Conservation (phyloP, 2,113 vertebrate genomes). For the Phylloscopus trochilus region DNA sequence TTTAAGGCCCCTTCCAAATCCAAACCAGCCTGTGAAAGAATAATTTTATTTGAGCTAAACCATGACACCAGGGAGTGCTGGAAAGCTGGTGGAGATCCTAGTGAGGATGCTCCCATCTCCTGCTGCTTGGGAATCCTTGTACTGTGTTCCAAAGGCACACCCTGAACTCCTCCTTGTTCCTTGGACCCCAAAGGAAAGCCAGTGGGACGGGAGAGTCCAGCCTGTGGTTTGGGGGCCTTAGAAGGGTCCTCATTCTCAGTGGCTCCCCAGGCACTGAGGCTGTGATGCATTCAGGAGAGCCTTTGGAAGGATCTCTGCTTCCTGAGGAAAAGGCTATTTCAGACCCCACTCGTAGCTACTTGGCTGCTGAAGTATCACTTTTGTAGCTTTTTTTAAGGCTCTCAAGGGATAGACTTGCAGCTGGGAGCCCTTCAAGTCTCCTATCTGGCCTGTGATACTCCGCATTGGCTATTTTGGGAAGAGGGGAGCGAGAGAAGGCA, state of each 20-base stretch:
- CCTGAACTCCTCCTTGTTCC: neutral
- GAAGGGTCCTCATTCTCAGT: neutral
- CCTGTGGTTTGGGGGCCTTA: neutral
- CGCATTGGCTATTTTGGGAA: conserved; percentile 21
- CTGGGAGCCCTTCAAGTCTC: conserved; percentile 52
- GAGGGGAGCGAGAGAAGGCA: neutral
- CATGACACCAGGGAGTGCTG: neutral
- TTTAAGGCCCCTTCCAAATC: neutral
- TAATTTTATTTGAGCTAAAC: neutral
- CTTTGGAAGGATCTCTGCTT: neutral
- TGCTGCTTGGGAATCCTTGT: neutral
- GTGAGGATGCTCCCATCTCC: neutral
- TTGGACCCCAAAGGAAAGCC: neutral
- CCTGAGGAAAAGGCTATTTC: neutral
- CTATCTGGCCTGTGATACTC: neutral
- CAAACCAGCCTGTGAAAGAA: neutral
- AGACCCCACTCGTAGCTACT: neutral
- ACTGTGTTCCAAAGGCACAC: neutral
- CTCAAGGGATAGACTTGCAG: conserved; percentile 14
- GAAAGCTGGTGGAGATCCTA: neutral
- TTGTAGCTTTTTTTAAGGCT: neutral
- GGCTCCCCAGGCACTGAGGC: neutral
- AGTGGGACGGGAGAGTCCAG: neutral
- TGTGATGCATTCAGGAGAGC: neutral
- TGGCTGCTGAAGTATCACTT: conserved; percentile 18